Conservation (phyloP, 2,113 vertebrate species). For the Notarius lentiginosus region DNA sequence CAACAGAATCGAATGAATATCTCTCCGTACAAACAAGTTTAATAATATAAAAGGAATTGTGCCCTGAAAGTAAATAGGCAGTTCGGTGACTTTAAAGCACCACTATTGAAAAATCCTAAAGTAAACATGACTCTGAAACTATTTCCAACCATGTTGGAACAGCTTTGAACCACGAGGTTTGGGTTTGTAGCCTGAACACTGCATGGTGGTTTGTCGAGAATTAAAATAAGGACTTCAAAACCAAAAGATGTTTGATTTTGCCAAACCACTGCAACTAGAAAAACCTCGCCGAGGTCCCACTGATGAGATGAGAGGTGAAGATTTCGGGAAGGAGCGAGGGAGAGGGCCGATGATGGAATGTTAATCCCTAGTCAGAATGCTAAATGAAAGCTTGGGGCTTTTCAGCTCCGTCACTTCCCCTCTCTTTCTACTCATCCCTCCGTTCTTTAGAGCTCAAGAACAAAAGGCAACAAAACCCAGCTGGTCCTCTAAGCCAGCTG, state of each 20-base stretch:
- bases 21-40: slow-evolving; percentile 2
- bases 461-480: slow-evolving; percentile 43
- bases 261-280: background rate
- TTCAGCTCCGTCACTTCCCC: slow-evolving; percentile 45
- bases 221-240: background rate
- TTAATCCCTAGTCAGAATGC: slow-evolving; percentile 38
- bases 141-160: background rate
- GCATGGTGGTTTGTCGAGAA: background rate
- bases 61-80: background rate
- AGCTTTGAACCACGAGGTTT: background rate
- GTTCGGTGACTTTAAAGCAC: background rate
- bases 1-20: background rate
- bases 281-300: background rate
- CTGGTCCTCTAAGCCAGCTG: slow-evolving; percentile 41
- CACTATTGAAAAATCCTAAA: slow-evolving; percentile 19
- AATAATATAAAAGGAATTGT: background rate
- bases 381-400: slow-evolving; percentile 38
- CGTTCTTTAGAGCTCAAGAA: slow-evolving; percentile 34
- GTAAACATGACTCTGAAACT: slow-evolving; percentile 9
- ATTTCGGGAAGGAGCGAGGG: slow-evolving; percentile 21
- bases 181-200: background rate
- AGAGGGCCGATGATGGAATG: slow-evolving; percentile 40
- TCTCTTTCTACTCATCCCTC: slow-evolving; percentile 30
- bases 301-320: slow-evolving; percentile 2
- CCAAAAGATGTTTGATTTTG: background rate